Evolutionary conservation across 2,888 invertebrate species (phyloP).

Genomic region (Macrosiphum euphorbiae): DNA sequence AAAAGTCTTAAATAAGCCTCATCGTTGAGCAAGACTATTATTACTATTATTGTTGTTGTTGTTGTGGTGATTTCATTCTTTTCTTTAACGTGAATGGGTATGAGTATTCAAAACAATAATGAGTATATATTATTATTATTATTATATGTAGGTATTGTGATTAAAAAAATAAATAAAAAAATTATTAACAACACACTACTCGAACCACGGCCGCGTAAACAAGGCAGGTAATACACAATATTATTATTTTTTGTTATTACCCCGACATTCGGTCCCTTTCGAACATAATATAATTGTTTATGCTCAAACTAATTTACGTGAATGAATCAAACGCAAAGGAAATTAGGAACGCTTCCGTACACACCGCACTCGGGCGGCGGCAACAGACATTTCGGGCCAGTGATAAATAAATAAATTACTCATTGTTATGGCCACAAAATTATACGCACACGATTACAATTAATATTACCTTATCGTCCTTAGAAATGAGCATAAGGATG

Average conservation of each 20-base stretch:
- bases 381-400: neutral
- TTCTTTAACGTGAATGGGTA: neutral
- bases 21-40: neutral
- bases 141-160: neutral
- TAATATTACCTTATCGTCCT: neutral
- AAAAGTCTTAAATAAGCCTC: slow-evolving; percentile 22
- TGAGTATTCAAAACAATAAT: slow-evolving; percentile 35
- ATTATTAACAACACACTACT: neutral
- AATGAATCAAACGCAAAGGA: neutral
- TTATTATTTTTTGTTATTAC: neutral
- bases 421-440: neutral
- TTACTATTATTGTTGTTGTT: neutral
- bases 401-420: neutral
- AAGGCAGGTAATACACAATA: neutral
- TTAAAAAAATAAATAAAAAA: neutral
- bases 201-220: neutral
- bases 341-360: neutral
- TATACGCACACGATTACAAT: neutral
- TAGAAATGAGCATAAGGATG: neutral
- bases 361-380: neutral
- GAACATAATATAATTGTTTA: neutral
- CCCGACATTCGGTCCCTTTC: neutral
- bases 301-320: neutral
- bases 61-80: neutral
- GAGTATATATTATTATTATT: neutral